These are phyloP conservation scores for Dryomyza anilis DNA, from an alignment of 2,888 invertebrate species.

Conservation along the genomic window DNA sequence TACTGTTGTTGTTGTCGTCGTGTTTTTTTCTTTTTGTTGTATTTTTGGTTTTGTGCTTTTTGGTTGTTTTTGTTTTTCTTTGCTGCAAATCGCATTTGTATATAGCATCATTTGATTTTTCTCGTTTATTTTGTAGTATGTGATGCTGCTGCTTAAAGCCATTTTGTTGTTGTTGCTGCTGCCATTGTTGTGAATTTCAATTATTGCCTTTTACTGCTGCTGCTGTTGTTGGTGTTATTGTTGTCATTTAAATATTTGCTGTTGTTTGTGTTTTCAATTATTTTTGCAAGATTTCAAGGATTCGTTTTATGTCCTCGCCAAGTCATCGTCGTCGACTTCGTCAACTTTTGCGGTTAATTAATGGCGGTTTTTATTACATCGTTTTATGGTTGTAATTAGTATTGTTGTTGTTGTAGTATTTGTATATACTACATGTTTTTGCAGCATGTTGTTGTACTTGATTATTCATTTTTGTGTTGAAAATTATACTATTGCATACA, in stretches of 20 bases:
- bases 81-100: background rate
- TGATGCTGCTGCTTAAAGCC: background rate
- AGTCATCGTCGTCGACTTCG: conserved; percentile 7
- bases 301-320: conserved; percentile 36
- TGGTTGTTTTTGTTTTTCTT: background rate
- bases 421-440: conserved; percentile 5
- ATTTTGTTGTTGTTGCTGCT: conserved; percentile 7
- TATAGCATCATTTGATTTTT: background rate
- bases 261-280: conserved; percentile 28
- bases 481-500: too few species aligned
- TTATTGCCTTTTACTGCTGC: conserved; percentile 15
- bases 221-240: conserved; percentile 21
- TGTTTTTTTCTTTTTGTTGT: background rate
- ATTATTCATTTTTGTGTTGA: too few species aligned
- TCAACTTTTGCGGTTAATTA: conserved; percentile 42
- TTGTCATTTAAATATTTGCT: conserved; percentile 28
- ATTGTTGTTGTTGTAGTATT: conserved; percentile 21
- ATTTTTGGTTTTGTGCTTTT: background rate
- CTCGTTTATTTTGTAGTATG: background rate
- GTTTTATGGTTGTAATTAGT: conserved; percentile 22
- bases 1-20: conserved; percentile 7
- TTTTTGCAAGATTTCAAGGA: conserved; percentile 31
- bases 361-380: conserved; percentile 34
- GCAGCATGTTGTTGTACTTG: background rate
- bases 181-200: conserved; percentile 20